A percentile compares a stretch with the other conserved stretches of the same genome.
Conservation (phyloP, 2,888 invertebrate genomes). For the Dastarcus helophoroides region DNA sequence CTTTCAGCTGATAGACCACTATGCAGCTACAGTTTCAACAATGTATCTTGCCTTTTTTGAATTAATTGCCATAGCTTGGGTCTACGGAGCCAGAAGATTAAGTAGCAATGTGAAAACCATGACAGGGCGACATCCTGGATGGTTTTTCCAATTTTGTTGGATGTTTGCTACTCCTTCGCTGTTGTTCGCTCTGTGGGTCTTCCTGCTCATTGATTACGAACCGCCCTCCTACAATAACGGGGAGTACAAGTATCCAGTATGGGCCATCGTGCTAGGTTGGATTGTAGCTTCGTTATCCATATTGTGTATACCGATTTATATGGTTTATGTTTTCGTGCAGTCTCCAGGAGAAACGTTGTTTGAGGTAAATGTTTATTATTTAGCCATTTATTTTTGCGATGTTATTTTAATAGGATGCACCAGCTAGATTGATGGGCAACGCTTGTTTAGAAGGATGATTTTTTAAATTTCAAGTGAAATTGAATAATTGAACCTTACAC, state of each 20-base stretch:
- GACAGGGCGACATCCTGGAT: conserved; percentile 70
- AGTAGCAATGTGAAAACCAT: conserved; percentile 79
- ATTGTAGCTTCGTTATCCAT: conserved; percentile 71
- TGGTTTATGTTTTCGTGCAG: conserved; percentile 56
- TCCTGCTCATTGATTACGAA: conserved; percentile 77
- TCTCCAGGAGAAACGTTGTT: conserved; percentile 59
- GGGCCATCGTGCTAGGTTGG: conserved; percentile 85
- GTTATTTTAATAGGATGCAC: too few relatives aligned
- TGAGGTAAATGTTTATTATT: conserved; percentile 65
- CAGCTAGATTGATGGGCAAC: too few relatives aligned
- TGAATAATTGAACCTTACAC: too few relatives aligned
- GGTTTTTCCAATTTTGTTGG: conserved; percentile 82
- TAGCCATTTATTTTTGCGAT: too few relatives aligned
- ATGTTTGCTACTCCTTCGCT: conserved; percentile 67
- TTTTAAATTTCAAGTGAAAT: too few relatives aligned
- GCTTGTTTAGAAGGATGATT: too few relatives aligned
- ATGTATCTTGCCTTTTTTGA: conserved; percentile 91
- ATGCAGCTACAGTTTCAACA: conserved; percentile 84
- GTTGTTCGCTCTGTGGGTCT: conserved; percentile 77
- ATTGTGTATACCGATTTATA: conserved; percentile 75
- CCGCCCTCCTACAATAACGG: conserved; percentile 77
- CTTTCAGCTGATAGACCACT: conserved; percentile 86
- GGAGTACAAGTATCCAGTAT: conserved; percentile 63
- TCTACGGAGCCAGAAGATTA: conserved; percentile 73
- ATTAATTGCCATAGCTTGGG: conserved; percentile 84